phyloP scores from a whole-genome alignment of 2,113 vertebrate species.

The Gallinago media region DNA sequence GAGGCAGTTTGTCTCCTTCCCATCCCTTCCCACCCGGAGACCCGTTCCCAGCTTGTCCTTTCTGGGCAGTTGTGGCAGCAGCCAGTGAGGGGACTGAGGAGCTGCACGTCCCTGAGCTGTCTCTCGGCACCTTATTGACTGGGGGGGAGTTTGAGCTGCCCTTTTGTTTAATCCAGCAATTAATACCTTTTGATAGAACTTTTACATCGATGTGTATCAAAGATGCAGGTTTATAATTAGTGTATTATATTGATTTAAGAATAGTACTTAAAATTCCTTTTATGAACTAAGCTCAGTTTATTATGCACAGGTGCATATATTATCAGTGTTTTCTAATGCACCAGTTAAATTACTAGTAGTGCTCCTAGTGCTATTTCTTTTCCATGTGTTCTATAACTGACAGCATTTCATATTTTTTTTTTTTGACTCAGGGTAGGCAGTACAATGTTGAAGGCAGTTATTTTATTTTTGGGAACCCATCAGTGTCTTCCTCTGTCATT shows the following conservation, averaged over 20 bases:
- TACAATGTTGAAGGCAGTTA: neutral
- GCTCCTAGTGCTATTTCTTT: neutral
- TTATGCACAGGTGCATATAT: neutral
- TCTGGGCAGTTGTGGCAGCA: neutral
- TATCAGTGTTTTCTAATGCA: neutral
- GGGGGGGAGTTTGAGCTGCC: neutral
- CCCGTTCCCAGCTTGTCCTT: accelerated
- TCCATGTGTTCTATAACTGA: no score
- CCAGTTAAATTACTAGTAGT: neutral
- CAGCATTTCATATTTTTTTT: neutral
- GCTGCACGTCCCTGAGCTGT: accelerated
- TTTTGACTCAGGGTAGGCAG: neutral
- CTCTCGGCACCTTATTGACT: accelerated
- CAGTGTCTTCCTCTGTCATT: neutral
- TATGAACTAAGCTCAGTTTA: neutral
- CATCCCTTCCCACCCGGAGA: accelerated
- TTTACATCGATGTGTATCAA: neutral
- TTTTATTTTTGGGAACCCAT: neutral
- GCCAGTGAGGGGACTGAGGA: accelerated
- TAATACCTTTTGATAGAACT: neutral
- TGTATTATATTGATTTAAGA: neutral
- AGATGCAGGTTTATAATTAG: neutral
- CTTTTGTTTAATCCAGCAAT: neutral
- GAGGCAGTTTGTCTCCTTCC: neutral
- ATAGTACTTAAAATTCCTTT: neutral